Percentiles rank a stretch among this genome's conserved stretches.
Evolutionary conservation across 92 coral and sea anemone species (phyloP).

Genomic region (Parazoanthus atlanticus): DNA sequence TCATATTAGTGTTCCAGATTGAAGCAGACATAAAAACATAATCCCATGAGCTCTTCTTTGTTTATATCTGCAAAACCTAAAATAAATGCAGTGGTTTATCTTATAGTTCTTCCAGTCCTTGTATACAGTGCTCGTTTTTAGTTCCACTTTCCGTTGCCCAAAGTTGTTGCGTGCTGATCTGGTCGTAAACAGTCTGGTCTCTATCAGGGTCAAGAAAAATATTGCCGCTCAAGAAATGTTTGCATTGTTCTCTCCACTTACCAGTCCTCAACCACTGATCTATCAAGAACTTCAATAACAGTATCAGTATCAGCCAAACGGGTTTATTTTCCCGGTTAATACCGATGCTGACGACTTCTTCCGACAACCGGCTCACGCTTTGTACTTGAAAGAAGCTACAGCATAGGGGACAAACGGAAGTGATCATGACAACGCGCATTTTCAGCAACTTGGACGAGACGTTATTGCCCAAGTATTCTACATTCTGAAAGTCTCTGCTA

Average conservation of each 20-base stretch:
- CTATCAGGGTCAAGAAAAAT: not conserved
- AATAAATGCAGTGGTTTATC: too few species aligned
- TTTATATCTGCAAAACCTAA: not conserved
- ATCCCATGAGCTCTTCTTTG: not conserved
- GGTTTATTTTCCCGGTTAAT: not conserved
- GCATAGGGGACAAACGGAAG: not conserved
- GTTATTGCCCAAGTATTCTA: too few species aligned
- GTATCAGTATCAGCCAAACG: not conserved
- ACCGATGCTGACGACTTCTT: not conserved
- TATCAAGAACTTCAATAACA: not conserved
- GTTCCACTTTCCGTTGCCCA: not conserved
- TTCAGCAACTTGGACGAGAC: too few species aligned
- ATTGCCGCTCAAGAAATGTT: not conserved
- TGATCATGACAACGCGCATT: too few species aligned
- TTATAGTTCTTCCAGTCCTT: not conserved
- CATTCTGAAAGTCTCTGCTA: too few species aligned
- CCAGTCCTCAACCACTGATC: not conserved
- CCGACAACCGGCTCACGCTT: not conserved
- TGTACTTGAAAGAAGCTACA: not conserved
- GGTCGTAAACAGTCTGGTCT: not conserved
- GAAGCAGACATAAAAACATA: not conserved
- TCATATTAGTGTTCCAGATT: not conserved
- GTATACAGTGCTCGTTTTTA: not conserved
- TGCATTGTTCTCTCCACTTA: not conserved
- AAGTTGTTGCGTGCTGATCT: not conserved